phyloP scores from a whole-genome alignment of 2,113 vertebrate species.

The Oriolus oriolus region DNA sequence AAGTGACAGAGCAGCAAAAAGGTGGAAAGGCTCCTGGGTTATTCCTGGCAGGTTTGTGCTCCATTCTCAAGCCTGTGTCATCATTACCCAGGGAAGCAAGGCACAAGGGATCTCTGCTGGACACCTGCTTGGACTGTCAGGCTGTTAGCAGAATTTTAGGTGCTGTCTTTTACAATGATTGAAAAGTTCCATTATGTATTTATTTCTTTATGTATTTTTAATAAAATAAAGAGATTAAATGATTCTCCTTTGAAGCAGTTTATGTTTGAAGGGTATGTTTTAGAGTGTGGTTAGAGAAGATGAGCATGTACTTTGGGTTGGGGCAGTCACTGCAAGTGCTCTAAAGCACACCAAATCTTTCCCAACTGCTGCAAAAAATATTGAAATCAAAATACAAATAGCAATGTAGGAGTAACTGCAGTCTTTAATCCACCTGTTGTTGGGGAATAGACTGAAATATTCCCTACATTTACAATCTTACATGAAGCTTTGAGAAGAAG shows the following conservation, averaged over 20 bases:
- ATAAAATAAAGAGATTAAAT: background rate
- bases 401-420: background rate
- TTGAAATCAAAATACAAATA: background rate
- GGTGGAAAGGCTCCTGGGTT: background rate
- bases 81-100: constrained; percentile 50
- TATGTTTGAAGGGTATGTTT: background rate
- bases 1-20: constrained; percentile 27
- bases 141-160: constrained; percentile 42
- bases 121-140: background rate
- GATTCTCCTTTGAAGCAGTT: background rate
- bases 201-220: background rate
- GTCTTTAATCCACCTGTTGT: background rate
- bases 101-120: background rate
- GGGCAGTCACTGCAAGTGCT: background rate
- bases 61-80: background rate
- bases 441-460: background rate
- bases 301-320: background rate
- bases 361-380: background rate
- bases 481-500: background rate
- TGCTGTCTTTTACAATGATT: background rate
- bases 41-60: constrained; percentile 15
- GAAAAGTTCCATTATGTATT: background rate
- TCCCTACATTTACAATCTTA: background rate
- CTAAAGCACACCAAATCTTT: background rate
- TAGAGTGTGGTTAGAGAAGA: background rate